Percentiles rank a stretch among this genome's conserved stretches.
phyloP scores from a whole-genome alignment of 2,888 invertebrate species.

The Oscheius onirici region DNA sequence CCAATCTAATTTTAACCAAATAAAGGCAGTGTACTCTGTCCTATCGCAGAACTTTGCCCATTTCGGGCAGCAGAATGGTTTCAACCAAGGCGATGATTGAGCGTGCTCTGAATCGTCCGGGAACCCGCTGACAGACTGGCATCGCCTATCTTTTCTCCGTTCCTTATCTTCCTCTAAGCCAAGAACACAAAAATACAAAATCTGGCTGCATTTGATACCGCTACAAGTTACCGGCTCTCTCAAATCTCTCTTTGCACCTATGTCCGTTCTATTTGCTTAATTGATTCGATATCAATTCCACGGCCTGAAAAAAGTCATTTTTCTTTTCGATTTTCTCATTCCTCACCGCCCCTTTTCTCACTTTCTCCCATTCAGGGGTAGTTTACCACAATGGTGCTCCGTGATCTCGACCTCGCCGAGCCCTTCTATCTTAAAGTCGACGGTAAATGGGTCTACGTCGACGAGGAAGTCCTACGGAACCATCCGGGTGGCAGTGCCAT shows the following conservation, averaged over 20 bases:
- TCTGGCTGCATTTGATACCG: background rate
- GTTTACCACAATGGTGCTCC: slow-evolving; percentile 59
- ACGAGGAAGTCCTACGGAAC: slow-evolving; percentile 57
- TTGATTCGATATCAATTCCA: too few species aligned
- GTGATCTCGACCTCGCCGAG: slow-evolving; percentile 56
- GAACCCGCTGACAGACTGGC: too few species aligned
- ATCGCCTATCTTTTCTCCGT: too few species aligned
- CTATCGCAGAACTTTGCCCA: too few species aligned
- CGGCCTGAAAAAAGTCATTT: background rate
- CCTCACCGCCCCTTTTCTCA: background rate
- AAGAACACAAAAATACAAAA: too few species aligned
- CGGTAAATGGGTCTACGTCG: slow-evolving; percentile 66
- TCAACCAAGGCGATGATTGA: too few species aligned
- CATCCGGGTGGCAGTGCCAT: slow-evolving; percentile 69
- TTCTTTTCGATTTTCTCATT: background rate
- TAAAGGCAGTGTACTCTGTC: too few species aligned
- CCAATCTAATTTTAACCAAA: too few species aligned
- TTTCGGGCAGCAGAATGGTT: too few species aligned
- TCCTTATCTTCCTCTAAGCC: too few species aligned
- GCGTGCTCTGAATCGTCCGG: too few species aligned
- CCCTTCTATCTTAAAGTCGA: slow-evolving; percentile 67
- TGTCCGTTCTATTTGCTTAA: background rate
- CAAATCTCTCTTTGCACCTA: background rate
- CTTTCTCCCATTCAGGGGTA: slow-evolving; percentile 10
- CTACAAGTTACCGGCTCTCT: background rate